These are phyloP conservation scores for Diadumene lineata DNA, from an alignment of 92 coral and sea anemone genomes.

Conservation along the genomic window DNA sequence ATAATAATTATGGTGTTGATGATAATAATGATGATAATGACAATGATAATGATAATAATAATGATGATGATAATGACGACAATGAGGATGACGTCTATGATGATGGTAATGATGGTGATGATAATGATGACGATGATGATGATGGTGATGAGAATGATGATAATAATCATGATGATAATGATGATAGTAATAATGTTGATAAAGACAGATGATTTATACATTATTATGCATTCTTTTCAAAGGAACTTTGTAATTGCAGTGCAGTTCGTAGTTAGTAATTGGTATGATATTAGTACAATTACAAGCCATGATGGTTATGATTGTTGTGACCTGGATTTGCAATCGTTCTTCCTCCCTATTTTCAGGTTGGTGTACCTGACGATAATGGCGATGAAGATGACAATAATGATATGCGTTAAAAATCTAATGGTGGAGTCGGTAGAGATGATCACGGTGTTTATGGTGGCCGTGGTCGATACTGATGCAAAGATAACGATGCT, in stretches of 20 bases:
- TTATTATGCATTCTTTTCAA: no score
- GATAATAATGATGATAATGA: neutral
- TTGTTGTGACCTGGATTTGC: no score
- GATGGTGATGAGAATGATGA: constrained; percentile 8
- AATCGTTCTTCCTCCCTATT: no score
- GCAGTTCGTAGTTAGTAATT: no score
- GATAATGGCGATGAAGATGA: constrained; percentile 3
- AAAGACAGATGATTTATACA: no score
- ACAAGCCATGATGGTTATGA: no score
- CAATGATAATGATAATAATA: neutral
- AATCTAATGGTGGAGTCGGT: neutral
- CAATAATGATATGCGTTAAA: constrained; percentile 3
- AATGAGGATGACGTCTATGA: neutral
- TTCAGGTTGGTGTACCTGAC: no score
- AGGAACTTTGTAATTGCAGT: no score
- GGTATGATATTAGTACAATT: no score
- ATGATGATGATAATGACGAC: neutral
- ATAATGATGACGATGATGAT: constrained; percentile 18
- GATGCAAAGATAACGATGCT: neutral
- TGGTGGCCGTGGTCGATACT: neutral
- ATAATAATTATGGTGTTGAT: neutral
- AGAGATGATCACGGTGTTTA: constrained; percentile 1
- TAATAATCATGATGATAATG: constrained; percentile 18
- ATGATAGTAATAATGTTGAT: constrained; percentile 3
- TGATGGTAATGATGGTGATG: constrained; percentile 12